Evolutionary conservation across 2,888 invertebrate species (phyloP), one percentile per base, ranked within the genome.

Genomic region (Urechis unicinctus): DNA sequence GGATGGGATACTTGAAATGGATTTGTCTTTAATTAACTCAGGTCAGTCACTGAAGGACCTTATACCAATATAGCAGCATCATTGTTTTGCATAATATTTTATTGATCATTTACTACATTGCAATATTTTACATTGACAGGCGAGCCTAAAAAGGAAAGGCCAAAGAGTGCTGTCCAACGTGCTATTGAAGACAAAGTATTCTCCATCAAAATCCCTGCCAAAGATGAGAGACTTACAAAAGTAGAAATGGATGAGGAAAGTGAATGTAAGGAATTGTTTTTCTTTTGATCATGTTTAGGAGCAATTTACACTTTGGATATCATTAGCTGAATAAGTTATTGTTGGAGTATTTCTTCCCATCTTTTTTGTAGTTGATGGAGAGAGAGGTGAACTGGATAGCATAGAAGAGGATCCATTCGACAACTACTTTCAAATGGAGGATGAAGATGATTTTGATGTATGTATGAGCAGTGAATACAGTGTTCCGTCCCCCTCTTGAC

Each of bases 1-100:
- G 26, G 61, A 65, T 28, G 73, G 75, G 17, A 68, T 76, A 21
- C 55, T 76, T 46, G 75, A 76, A 59, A 71, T 75, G 67, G 76
- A 76, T 56, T 58, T 76, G 36, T 31, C 54, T 21, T 56, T 59
- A 24, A 29, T 62, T 17, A 44, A 43, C 21, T n/a, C n/a, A n/a
- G n/a, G n/a, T n/a, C n/a, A n/a, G n/a, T n/a, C n/a, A n/a, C n/a
- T n/a, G n/a, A n/a, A n/a, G n/a, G n/a, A n/a, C n/a, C n/a, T n/a
- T n/a, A n/a, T n/a, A n/a, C n/a, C n/a, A n/a, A n/a, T n/a, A n/a
- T n/a, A n/a, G n/a, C n/a, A n/a, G n/a, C n/a, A n/a, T n/a, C n/a
- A n/a, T n/a, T n/a, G n/a, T n/a, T n/a, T n/a, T n/a, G n/a, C n/a
- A n/a, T n/a, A n/a, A n/a, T n/a, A n/a, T n/a, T n/a, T n/a, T n/a